Conservation (phyloP, 1,140 invertebrate genomes). For the Anastrepha ludens region DNA sequence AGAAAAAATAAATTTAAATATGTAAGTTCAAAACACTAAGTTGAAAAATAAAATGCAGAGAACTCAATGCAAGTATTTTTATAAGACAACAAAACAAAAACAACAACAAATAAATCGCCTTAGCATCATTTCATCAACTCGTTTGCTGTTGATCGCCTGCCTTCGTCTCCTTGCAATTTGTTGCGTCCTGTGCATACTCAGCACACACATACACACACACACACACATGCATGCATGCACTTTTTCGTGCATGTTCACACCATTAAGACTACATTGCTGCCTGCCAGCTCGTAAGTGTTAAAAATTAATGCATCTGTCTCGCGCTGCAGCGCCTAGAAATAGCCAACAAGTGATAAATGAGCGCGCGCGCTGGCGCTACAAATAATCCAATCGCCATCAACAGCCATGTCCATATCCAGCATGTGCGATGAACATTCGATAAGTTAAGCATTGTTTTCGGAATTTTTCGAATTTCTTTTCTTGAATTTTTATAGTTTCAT, state of each 20-base stretch:
- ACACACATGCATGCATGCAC: neutral
- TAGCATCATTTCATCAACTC: constrained; percentile 25
- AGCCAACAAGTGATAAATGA: constrained; percentile 51
- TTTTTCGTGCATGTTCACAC: constrained; percentile 43
- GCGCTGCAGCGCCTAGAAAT: constrained; percentile 42
- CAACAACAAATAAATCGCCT: neutral
- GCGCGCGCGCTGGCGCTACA: constrained; percentile 30
- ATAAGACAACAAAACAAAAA: neutral
- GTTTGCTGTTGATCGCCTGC: neutral
- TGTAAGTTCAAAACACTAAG: neutral
- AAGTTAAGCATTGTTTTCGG: constrained; percentile 4
- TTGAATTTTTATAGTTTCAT: neutral
- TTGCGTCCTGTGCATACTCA: neutral
- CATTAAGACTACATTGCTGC: constrained; percentile 40
- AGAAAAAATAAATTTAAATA: neutral
- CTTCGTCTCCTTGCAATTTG: constrained; percentile 24
- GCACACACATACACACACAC: neutral
- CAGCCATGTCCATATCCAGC: neutral
- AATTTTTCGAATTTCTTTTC: neutral
- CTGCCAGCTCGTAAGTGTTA: constrained; percentile 47
- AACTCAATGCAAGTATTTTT: neutral
- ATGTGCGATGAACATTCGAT: neutral
- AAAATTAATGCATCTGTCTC: constrained; percentile 52
- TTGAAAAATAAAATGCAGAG: neutral
- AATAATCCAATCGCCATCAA: neutral